phyloP scores from a whole-genome alignment of 1,140 invertebrate genomes.

The Lasaia peninsularis region DNA sequence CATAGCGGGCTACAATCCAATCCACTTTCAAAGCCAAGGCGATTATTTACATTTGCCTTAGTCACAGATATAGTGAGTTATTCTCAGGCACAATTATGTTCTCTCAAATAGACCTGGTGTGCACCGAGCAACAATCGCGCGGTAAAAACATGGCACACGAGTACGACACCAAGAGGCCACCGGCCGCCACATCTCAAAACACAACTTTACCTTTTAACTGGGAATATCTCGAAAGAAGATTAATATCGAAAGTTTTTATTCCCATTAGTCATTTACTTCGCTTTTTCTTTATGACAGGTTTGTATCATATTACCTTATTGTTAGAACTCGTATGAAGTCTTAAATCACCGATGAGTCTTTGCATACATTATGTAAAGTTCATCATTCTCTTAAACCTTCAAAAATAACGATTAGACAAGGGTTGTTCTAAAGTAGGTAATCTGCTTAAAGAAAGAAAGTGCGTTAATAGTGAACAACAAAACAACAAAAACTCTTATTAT shows the following conservation, averaged over 20 bases:
- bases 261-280: slow-evolving; percentile 11
- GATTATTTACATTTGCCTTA: no score
- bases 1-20: no score
- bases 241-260: slow-evolving; percentile 13
- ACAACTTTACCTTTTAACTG: slow-evolving; percentile 21
- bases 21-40: no score
- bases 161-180: slow-evolving; percentile 30
- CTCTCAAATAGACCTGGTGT: not conserved
- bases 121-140: slow-evolving; percentile 14
- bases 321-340: slow-evolving; percentile 7
- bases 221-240: slow-evolving; percentile 22
- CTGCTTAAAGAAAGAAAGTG: no score
- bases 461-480: no score
- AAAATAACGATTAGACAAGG: no score
- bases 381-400: no score
- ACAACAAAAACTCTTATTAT: no score
- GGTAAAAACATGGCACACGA: slow-evolving; percentile 37
- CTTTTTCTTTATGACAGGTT: slow-evolving; percentile 10
- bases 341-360: no score
- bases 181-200: slow-evolving; percentile 21
- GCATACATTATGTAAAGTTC: no score
- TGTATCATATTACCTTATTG: slow-evolving; percentile 9
- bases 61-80: no score
- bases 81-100: not conserved
- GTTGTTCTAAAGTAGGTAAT: no score